Evolutionary conservation across 2,113 vertebrate species (phyloP).

Genomic region (Prinia subflava): DNA sequence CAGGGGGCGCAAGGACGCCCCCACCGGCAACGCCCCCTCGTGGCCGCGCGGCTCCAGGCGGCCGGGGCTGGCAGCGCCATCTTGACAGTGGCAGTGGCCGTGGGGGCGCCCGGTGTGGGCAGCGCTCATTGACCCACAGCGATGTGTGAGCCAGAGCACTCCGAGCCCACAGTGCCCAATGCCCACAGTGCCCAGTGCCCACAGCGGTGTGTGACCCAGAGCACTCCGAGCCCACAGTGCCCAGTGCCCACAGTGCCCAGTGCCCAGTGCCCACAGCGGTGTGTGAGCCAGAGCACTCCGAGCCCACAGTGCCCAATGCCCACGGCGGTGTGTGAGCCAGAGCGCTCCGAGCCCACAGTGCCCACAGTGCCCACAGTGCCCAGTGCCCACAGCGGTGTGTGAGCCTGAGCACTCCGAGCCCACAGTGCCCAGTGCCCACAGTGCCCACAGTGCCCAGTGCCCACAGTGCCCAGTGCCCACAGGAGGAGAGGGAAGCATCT

Average conservation of each 20-base stretch:
- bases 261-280: background rate
- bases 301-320: background rate
- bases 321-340: background rate
- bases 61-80: background rate
- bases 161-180: too few relatives aligned
- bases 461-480: background rate
- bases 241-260: background rate
- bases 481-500: background rate
- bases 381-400: background rate
- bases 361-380: background rate
- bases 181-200: background rate
- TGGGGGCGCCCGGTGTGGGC: fast-evolving
- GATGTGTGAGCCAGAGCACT: fast-evolving
- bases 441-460: background rate
- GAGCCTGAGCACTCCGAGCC: too few relatives aligned
- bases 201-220: background rate
- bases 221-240: fast-evolving
- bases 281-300: too few relatives aligned
- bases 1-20: background rate
- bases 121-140: fast-evolving
- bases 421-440: background rate
- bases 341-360: background rate
- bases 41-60: background rate
- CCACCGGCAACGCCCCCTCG: background rate
- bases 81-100: fast-evolving